Evolutionary conservation across 2,113 vertebrate genomes (phyloP).

Genomic region (Megatriorchis doriae): DNA sequence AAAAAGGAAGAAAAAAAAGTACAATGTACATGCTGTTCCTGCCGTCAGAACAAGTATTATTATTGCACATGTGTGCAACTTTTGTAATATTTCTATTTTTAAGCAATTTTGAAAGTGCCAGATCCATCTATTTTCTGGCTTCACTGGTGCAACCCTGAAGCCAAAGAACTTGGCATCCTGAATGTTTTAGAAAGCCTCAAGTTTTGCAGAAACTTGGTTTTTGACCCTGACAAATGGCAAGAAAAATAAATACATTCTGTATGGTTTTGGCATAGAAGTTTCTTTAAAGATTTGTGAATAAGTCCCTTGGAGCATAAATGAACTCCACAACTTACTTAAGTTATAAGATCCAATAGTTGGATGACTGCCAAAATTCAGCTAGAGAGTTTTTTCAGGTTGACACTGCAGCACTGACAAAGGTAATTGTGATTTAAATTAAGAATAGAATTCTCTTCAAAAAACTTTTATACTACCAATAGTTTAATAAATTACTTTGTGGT

Average conservation of each 20-base stretch:
- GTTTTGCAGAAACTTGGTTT: slow-evolving; percentile 2
- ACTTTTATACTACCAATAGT: neutral
- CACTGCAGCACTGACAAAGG: neutral
- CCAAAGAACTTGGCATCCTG: slow-evolving; percentile 23
- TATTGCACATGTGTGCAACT: slow-evolving; percentile 47
- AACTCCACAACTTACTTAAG: neutral
- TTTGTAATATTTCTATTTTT: slow-evolving; percentile 57
- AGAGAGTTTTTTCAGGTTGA: neutral
- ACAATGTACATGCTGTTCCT: neutral
- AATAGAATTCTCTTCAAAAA: neutral
- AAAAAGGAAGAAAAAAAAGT: neutral
- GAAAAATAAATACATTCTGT: neutral
- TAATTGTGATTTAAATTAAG: slow-evolving; percentile 6
- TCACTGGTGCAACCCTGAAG: neutral
- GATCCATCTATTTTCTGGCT: slow-evolving; percentile 54
- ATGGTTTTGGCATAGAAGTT: neutral
- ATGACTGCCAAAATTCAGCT: neutral
- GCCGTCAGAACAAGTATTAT: neutral
- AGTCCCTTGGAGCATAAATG: neutral
- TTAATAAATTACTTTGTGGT: neutral
- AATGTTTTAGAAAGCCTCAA: neutral
- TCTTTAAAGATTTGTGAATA: slow-evolving; percentile 30
- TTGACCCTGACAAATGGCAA: neutral
- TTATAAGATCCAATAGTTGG: neutral
- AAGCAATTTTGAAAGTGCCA: slow-evolving; percentile 39